Evolutionary conservation across 2,113 vertebrate genomes (phyloP).

Genomic region (Bubalus kerabau): DNA sequence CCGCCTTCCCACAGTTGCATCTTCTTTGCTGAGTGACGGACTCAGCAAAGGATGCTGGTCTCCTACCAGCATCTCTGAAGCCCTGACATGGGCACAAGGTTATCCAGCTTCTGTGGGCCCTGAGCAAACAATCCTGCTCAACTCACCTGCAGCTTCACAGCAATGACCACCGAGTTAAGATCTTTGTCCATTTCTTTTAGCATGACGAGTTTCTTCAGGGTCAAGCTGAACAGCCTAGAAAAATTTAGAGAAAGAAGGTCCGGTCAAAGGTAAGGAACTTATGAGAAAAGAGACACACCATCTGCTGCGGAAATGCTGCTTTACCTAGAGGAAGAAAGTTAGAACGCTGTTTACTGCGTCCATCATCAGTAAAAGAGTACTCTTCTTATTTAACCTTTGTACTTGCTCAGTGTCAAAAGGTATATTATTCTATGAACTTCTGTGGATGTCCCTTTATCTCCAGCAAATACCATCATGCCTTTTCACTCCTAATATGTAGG

Average conservation of each 20-base stretch:
- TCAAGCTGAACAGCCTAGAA: constrained; percentile 90
- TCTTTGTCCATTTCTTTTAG: constrained; percentile 91
- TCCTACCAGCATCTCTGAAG: background rate
- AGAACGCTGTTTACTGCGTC: background rate
- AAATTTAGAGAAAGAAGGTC: background rate
- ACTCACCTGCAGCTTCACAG: constrained; percentile 92
- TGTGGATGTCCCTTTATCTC: background rate
- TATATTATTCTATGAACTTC: background rate
- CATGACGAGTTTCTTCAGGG: constrained; percentile 88
- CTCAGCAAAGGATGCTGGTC: background rate
- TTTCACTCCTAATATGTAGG: background rate
- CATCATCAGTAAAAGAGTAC: background rate
- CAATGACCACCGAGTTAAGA: constrained; percentile 92
- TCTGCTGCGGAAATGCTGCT: background rate
- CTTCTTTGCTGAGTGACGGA: background rate
- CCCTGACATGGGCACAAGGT: background rate
- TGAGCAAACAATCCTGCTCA: background rate
- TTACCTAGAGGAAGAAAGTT: background rate
- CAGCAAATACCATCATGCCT: background rate
- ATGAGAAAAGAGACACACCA: background rate
- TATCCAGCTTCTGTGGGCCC: background rate
- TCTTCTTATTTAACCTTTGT: background rate
- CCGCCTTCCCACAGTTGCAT: rapidly evolving
- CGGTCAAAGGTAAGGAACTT: background rate
- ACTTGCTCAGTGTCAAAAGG: background rate